Conservation (phyloP, 2,113 vertebrate genomes). For the Coreoperca whiteheadi region DNA sequence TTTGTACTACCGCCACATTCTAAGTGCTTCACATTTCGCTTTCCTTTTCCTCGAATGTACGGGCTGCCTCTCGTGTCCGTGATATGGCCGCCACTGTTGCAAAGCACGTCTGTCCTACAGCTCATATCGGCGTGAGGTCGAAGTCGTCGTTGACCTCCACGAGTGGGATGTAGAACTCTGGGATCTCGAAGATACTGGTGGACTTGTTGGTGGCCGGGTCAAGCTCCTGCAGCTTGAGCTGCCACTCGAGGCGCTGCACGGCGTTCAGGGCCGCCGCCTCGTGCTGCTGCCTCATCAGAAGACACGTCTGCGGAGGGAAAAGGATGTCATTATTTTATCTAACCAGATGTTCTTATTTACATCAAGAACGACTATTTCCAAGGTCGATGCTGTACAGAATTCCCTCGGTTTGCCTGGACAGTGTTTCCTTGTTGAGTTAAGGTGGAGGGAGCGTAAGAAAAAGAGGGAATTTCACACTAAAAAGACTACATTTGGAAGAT, state of each 20-base stretch:
- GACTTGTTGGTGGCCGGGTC: slow-evolving; percentile 98
- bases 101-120: background rate
- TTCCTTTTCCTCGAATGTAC: slow-evolving; percentile 23
- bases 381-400: background rate
- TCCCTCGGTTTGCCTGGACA: background rate
- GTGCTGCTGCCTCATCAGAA: slow-evolving; percentile 99
- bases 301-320: slow-evolving; percentile 89
- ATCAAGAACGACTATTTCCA: background rate
- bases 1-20: slow-evolving; percentile 39
- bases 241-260: slow-evolving; percentile 98
- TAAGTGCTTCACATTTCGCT: slow-evolving; percentile 79
- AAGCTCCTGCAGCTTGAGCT: slow-evolving; percentile 97
- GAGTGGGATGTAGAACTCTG: slow-evolving; percentile 98
- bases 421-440: background rate
- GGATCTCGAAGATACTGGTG: slow-evolving; percentile 98
- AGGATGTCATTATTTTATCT: background rate
- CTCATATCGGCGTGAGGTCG: slow-evolving; percentile 97
- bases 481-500: background rate
- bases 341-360: slow-evolving; percentile 16
- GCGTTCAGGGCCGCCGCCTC: slow-evolving; percentile 98
- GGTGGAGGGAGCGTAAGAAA: background rate
- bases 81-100: slow-evolving; percentile 15
- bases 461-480: background rate
- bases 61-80: background rate
- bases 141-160: slow-evolving; percentile 99